phyloP scores from a whole-genome alignment of 2,113 vertebrate genomes.

The Cromileptes altivelis region DNA sequence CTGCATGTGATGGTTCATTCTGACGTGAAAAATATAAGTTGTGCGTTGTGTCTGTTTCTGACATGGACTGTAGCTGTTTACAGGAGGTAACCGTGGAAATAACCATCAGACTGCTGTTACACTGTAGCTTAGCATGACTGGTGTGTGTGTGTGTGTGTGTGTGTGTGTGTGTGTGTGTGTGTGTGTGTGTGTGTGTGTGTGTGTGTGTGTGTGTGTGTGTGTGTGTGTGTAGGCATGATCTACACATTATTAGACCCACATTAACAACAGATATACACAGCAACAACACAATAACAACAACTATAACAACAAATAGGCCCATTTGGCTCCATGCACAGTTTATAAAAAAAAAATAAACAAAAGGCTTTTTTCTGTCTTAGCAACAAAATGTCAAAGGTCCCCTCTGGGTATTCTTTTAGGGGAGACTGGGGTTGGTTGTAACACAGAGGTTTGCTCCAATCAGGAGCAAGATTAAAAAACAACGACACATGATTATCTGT shows the following conservation, averaged over 20 bases:
- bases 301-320: conserved; percentile 48
- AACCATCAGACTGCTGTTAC: conserved; percentile 60
- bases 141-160: conserved; percentile 54
- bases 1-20: neutral
- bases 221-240: conserved; percentile 46
- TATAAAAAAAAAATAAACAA: conserved; percentile 50
- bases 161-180: conserved; percentile 40
- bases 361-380: conserved; percentile 12
- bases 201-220: conserved; percentile 24
- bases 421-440: conserved; percentile 44
- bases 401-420: conserved; percentile 4
- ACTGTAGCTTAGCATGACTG: conserved; percentile 76
- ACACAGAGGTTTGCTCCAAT: conserved; percentile 14
- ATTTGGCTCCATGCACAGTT: conserved; percentile 65
- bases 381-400: conserved; percentile 13
- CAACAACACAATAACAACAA: conserved; percentile 53
- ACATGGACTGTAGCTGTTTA: conserved; percentile 16
- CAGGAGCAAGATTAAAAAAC: neutral
- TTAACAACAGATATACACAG: conserved; percentile 61
- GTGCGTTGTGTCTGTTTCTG: conserved; percentile 35
- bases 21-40: conserved; percentile 5
- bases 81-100: conserved; percentile 44
- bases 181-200: conserved; percentile 36
- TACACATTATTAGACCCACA: conserved; percentile 51
- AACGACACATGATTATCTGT: neutral